Conservation (phyloP, 2,797 vertebrate species). For the Monodelphis domestica region DNA sequence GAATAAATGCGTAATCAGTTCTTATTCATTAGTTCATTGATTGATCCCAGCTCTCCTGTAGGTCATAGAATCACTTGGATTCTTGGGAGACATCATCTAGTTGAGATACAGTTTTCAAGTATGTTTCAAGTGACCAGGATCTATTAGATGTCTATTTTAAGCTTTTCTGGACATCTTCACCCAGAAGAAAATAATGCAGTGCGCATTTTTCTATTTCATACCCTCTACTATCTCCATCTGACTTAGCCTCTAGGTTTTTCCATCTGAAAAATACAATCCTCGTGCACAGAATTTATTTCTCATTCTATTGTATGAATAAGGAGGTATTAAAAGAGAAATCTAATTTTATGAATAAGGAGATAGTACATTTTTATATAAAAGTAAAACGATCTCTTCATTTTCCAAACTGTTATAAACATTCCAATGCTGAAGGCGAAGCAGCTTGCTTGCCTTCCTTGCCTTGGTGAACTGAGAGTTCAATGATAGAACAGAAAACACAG, state of each 20-base stretch:
- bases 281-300: slow-evolving; percentile 16
- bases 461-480: background rate
- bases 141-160: background rate
- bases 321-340: background rate
- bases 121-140: background rate
- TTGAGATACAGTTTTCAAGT: background rate
- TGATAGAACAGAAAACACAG: background rate
- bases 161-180: background rate
- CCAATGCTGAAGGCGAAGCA: background rate
- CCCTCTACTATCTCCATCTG: background rate
- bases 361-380: background rate
- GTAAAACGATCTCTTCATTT: background rate
- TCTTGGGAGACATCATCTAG: background rate
- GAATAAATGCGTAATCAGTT: background rate
- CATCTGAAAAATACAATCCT: background rate
- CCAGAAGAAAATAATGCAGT: background rate
- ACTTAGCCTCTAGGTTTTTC: background rate
- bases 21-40: background rate
- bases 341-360: background rate
- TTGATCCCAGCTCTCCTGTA: background rate
- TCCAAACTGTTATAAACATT: background rate
- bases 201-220: background rate
- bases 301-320: background rate
- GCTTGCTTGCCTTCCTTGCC: background rate
- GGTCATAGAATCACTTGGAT: background rate